Evolutionary conservation across 1,140 invertebrate species (phyloP).

Genomic region (Hyphantria cunea): DNA sequence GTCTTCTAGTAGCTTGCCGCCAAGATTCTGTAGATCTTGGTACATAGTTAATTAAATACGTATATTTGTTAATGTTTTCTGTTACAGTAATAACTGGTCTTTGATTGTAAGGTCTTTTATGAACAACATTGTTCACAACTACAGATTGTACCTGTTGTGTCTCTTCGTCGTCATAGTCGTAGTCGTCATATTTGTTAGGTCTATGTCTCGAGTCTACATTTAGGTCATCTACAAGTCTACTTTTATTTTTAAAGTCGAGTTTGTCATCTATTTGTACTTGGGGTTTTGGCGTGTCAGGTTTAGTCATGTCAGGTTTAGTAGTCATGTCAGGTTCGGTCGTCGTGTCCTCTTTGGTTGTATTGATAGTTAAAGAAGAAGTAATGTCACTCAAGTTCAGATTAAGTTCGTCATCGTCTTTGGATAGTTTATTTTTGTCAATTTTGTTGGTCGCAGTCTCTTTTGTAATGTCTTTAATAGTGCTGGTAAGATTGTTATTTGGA

Average conservation of each 20-base stretch:
- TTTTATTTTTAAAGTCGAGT: conserved; percentile 81
- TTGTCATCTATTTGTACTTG: conserved; percentile 76
- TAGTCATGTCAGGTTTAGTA: conserved; percentile 40
- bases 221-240: conserved; percentile 59
- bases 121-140: conserved; percentile 64
- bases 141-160: conserved; percentile 71
- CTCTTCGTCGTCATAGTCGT: conserved; percentile 63
- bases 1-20: conserved; percentile 61
- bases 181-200: conserved; percentile 46
- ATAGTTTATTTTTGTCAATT: conserved; percentile 40
- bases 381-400: conserved; percentile 22
- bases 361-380: background rate
- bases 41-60: conserved; percentile 75
- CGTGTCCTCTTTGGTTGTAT: conserved; percentile 14
- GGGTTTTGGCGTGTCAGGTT: conserved; percentile 36
- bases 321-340: conserved; percentile 36
- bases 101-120: conserved; percentile 63
- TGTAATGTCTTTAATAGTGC: conserved; percentile 36
- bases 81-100: conserved; percentile 73
- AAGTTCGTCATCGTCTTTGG: conserved; percentile 28
- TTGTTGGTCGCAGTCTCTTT: conserved; percentile 42
- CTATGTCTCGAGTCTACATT: conserved; percentile 49
- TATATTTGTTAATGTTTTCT: conserved; percentile 75
- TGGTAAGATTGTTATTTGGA: conserved; percentile 32
- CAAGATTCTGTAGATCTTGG: conserved; percentile 70